A percentile compares a stretch with the other conserved stretches of the same genome.
Evolutionary conservation across 2,113 vertebrate species (phyloP).

Genomic region (Rallus limicola): DNA sequence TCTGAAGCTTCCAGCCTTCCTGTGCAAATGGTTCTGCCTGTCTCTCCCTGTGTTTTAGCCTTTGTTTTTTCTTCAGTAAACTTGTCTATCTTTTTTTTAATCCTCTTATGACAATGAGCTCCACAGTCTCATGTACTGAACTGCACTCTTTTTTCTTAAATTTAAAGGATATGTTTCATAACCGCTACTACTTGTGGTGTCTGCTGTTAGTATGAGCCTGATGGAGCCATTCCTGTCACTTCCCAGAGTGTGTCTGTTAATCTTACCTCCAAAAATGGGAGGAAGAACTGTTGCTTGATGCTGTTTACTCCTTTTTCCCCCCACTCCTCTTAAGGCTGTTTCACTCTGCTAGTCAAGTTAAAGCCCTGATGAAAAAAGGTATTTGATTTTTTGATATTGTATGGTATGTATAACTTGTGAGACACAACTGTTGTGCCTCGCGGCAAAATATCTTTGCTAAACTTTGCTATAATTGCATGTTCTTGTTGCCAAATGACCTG

Average conservation of each 20-base stretch:
- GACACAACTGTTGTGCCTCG: not conserved
- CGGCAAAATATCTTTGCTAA: not conserved
- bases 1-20: not conserved
- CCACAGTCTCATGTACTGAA: not conserved
- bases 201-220: not conserved
- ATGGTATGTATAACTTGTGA: not conserved
- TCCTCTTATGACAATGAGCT: not conserved
- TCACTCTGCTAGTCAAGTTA: not conserved
- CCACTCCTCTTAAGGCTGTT: not conserved
- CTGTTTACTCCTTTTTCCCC: not conserved
- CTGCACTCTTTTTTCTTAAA: not conserved
- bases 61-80: not conserved
- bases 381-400: not conserved
- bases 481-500: not conserved
- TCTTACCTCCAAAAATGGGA: not conserved
- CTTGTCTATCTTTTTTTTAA: not conserved
- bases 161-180: not conserved
- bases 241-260: not conserved
- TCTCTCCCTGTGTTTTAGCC: not conserved
- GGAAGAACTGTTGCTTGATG: constrained; percentile 1
- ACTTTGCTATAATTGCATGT: not conserved
- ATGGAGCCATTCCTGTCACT: not conserved
- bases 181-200: not conserved
- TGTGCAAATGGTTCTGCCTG: not conserved
- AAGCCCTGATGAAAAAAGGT: not conserved